Conservation (phyloP, 1,140 invertebrate genomes). For the Apolygus lucorum region DNA sequence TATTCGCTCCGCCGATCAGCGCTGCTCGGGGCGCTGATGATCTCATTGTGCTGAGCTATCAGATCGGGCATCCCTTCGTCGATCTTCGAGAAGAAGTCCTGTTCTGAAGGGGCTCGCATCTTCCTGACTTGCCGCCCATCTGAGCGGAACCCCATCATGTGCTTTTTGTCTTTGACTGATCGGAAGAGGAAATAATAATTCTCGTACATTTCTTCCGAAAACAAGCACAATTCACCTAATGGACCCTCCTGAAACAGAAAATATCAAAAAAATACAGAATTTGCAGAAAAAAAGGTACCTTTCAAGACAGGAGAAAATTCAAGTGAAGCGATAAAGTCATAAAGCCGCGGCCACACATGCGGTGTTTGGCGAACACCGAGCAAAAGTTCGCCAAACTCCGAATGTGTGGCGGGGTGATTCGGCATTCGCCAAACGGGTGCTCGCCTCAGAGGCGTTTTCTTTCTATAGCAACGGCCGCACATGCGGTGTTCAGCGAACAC, state of each 20-base stretch:
- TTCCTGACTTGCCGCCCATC: constrained; percentile 41
- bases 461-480: too few relatives aligned
- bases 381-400: too few relatives aligned
- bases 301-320: too few relatives aligned
- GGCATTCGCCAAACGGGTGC: too few relatives aligned
- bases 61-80: constrained; percentile 33
- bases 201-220: constrained; percentile 43
- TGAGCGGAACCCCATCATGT: constrained; percentile 45
- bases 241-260: constrained; percentile 37
- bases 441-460: too few relatives aligned
- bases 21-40: constrained; percentile 38
- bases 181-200: constrained; percentile 45
- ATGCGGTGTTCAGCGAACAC: not conserved
- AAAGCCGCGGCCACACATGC: too few relatives aligned
- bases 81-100: constrained; percentile 26
- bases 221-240: constrained; percentile 44
- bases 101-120: constrained; percentile 31
- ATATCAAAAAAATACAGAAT: not conserved
- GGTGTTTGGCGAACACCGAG: too few relatives aligned
- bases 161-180: constrained; percentile 40
- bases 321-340: too few relatives aligned
- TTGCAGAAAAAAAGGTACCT: too few relatives aligned
- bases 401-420: too few relatives aligned
- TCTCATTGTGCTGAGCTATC: constrained; percentile 45
- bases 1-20: constrained; percentile 32